Conservation (phyloP, 2,888 invertebrate species). For the Amphipyra tragopoginis region DNA sequence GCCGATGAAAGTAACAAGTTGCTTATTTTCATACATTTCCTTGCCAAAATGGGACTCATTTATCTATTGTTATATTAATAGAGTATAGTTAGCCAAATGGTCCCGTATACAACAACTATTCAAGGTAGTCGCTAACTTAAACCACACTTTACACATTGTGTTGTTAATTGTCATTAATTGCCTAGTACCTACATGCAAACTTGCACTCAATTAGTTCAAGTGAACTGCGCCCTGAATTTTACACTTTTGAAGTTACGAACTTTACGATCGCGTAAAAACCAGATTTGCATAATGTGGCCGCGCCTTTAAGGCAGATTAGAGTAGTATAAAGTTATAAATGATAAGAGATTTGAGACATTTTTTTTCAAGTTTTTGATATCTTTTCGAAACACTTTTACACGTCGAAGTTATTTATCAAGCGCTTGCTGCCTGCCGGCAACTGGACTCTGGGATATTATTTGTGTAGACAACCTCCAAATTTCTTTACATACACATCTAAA, state of each 20-base stretch:
- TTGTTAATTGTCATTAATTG: constrained; percentile 30
- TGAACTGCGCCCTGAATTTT: constrained; percentile 40
- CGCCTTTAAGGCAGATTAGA: constrained; percentile 34
- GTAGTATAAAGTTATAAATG: constrained; percentile 24
- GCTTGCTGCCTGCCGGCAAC: too few species aligned
- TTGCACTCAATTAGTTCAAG: constrained; percentile 48
- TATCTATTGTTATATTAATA: too few species aligned
- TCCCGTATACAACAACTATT: too few species aligned
- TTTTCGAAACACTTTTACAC: neutral
- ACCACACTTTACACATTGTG: neutral
- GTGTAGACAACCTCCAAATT: neutral
- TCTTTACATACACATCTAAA: neutral
- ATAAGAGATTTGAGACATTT: neutral
- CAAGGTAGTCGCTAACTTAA: neutral
- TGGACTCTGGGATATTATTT: neutral
- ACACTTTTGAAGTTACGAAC: constrained; percentile 28
- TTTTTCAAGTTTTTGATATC: neutral
- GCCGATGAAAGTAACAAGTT: too few species aligned
- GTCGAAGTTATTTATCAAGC: too few species aligned
- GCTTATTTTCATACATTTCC: too few species aligned
- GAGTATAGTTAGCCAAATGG: too few species aligned
- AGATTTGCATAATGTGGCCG: constrained; percentile 21
- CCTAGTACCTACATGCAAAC: constrained; percentile 40
- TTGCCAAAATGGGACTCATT: too few species aligned
- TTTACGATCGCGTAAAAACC: constrained; percentile 3